A percentile compares a stretch with the other conserved stretches of the same genome.
These are phyloP conservation scores for Drosophila littoralis DNA, from an alignment of 1,140 invertebrate species.

Conservation along the genomic window DNA sequence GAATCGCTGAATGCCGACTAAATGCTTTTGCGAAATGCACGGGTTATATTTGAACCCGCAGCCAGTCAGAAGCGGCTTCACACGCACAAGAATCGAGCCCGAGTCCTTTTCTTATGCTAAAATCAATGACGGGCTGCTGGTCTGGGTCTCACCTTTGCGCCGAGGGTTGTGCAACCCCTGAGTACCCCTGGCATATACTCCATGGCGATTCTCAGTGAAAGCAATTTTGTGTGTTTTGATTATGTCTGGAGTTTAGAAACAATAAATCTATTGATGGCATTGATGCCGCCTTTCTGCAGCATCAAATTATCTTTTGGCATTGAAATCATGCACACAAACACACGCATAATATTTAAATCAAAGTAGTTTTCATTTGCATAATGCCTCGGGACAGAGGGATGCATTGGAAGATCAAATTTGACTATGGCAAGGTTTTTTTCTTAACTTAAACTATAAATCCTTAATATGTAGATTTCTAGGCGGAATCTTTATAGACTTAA, in stretches of 20 bases:
- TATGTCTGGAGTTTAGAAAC: slow-evolving; percentile 77
- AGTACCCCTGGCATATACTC: background rate
- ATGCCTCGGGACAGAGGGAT: slow-evolving; percentile 28
- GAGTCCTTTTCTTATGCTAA: slow-evolving; percentile 67
- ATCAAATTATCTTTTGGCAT: slow-evolving; percentile 77
- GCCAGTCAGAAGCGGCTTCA: slow-evolving; percentile 22
- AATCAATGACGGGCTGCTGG: slow-evolving; percentile 3
- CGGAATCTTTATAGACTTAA: too few species aligned
- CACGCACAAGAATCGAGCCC: slow-evolving; percentile 36
- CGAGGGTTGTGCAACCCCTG: slow-evolving; percentile 56
- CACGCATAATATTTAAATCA: slow-evolving; percentile 59
- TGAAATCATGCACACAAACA: slow-evolving; percentile 43
- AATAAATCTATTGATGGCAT: slow-evolving; percentile 82
- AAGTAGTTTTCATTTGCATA: slow-evolving; percentile 64
- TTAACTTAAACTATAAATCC: background rate
- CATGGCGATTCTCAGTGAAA: background rate
- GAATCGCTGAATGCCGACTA: slow-evolving; percentile 76
- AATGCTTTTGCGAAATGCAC: slow-evolving; percentile 56
- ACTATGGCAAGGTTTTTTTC: background rate
- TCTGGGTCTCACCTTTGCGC: background rate
- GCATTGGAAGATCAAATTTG: background rate
- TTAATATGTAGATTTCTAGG: background rate
- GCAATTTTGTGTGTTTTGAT: slow-evolving; percentile 72
- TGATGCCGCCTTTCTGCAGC: slow-evolving; percentile 77
- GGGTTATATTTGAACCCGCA: slow-evolving; percentile 25